Evolutionary conservation across 2,113 vertebrate genomes (phyloP), one percentile per base, ranked within the genome.

Genomic region (Neopipo cinnamomea): DNA sequence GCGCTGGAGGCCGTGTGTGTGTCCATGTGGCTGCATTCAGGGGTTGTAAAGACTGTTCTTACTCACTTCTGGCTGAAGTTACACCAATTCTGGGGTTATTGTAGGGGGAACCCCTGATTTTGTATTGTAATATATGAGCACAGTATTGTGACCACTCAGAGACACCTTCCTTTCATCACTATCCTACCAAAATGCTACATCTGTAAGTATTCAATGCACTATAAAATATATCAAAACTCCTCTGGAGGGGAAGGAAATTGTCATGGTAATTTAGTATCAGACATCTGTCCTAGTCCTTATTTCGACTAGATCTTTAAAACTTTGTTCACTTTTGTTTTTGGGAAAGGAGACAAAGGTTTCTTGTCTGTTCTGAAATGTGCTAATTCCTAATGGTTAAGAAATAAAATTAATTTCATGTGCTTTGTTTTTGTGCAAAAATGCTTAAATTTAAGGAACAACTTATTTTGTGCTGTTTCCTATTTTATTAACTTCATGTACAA

Each of bases 21-120:
- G 46, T 12, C 59, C 18, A 6, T 9, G 49, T 77, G 74, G 23
- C 59, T 41, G 21, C 24, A 14, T 28, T 56, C 31, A 17, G 24
- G 8, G 0, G 0, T 19, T 17, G 28, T n/a, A 12, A 25, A 58
- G n/a, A 14, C 74, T 53, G 3, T 6, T 47, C 19, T 35, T 52
- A 8, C 20, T 56, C 49, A 8, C 16, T 63, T 52, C 41, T 37
- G 0, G 4, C 37, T 61, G 47, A 22, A 56, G 13, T 23, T 52
- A 3, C 7, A 19, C 11, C 21, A 3, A 12, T 68, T 15, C 37
- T 56, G 24, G 14, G 23, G 19, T 27, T 5, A 7, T 13, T 30
- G 30, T 30, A 28, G 65, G 3, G 3, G 88, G 27, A 75, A 47
- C 31, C 27, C 41, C 23, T 33, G 44, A 15, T 73, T 65, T 68